Conservation (phyloP, 2,113 vertebrate species). For the Leptocoma aspasia region DNA sequence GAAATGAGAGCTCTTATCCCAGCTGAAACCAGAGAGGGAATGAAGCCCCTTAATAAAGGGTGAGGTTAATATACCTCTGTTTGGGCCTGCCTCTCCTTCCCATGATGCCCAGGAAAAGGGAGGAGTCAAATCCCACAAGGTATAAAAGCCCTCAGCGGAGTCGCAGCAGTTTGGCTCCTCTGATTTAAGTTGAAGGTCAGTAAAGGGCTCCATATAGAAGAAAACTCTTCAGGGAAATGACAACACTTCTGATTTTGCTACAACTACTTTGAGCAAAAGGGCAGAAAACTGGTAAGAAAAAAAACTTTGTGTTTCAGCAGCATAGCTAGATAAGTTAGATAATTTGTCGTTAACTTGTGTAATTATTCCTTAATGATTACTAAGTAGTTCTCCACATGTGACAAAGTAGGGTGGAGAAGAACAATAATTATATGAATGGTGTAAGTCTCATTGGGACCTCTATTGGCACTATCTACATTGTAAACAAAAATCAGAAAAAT, state of each 20-base stretch:
- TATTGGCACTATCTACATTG: neutral
- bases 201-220: neutral
- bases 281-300: fast-evolving
- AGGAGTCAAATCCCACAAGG: neutral
- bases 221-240: neutral
- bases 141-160: neutral
- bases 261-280: neutral
- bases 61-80: no score
- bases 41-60: fast-evolving
- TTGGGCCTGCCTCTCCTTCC: fast-evolving
- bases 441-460: no score
- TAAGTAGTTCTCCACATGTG: neutral
- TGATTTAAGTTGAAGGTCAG: neutral
- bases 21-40: fast-evolving
- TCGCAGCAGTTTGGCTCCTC: fast-evolving
- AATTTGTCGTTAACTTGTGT: neutral
- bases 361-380: neutral
- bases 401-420: neutral
- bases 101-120: fast-evolving
- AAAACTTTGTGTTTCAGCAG: fast-evolving
- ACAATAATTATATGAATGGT: neutral
- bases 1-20: fast-evolving
- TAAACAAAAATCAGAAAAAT: neutral
- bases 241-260: neutral
- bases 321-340: fast-evolving